Conservation (phyloP, 1,140 invertebrate genomes). For the Drosophila ananassae region DNA sequence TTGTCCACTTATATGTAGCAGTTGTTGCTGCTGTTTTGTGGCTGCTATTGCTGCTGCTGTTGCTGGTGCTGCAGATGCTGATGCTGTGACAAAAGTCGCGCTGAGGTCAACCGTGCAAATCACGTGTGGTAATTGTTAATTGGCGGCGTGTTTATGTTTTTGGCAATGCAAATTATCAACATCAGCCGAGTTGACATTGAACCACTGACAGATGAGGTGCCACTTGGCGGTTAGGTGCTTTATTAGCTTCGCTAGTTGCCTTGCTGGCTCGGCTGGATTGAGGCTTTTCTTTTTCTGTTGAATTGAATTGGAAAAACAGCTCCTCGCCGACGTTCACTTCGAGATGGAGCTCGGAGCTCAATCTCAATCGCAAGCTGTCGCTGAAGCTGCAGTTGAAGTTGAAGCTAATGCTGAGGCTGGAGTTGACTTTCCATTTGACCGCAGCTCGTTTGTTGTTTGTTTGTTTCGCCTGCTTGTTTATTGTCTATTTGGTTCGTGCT, state of each 20-base stretch:
- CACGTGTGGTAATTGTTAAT: slow-evolving; percentile 69
- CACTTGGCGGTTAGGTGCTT: slow-evolving; percentile 1
- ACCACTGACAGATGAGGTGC: slow-evolving; percentile 27
- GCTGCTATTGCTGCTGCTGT: slow-evolving; percentile 8
- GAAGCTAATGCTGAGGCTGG: slow-evolving; percentile 17
- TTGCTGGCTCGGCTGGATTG: not conserved
- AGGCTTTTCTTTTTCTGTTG: slow-evolving; percentile 22
- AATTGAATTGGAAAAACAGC: slow-evolving; percentile 72
- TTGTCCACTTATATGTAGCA: slow-evolving; percentile 75
- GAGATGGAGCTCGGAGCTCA: not conserved
- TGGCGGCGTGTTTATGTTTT: slow-evolving; percentile 36
- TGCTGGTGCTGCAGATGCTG: slow-evolving; percentile 6
- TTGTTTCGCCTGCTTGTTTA: slow-evolving; percentile 52
- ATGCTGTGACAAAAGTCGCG: slow-evolving; percentile 42
- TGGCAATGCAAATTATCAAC: slow-evolving; percentile 45
- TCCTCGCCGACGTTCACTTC: slow-evolving; percentile 52
- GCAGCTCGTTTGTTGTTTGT: slow-evolving; percentile 59
- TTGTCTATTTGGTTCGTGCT: slow-evolving; percentile 60
- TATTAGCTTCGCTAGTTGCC: slow-evolving; percentile 7
- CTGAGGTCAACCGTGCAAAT: slow-evolving; percentile 64
- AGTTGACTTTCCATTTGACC: slow-evolving; percentile 80
- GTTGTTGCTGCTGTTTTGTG: slow-evolving; percentile 19
- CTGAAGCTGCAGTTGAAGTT: slow-evolving; percentile 1
- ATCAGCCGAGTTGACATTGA: slow-evolving; percentile 39
- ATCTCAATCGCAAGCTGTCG: not conserved